Evolutionary conservation across 2,113 vertebrate species (phyloP).

Genomic region (Caranx melampygus): DNA sequence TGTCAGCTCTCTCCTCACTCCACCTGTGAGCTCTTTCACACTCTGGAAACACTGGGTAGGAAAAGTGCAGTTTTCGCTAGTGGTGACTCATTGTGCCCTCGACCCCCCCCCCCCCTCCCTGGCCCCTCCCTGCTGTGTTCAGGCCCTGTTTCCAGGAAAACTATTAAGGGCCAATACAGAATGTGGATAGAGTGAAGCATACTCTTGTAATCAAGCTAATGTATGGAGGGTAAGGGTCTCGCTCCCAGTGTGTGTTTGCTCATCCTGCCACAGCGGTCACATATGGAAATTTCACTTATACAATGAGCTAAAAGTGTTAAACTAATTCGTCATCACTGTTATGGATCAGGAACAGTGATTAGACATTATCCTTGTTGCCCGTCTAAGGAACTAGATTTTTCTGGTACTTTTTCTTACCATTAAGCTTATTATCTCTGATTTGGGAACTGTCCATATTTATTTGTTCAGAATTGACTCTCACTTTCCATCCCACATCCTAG

Average conservation of each 20-base stretch:
- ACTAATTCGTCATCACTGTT: not conserved
- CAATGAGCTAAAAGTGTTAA: slow-evolving; percentile 1
- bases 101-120: not conserved
- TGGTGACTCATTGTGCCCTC: slow-evolving; percentile 57
- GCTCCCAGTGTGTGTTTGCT: not conserved
- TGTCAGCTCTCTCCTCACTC: slow-evolving; percentile 14
- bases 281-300: slow-evolving; percentile 17
- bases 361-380: slow-evolving; percentile 12
- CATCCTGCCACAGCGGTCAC: not conserved
- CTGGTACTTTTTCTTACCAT: slow-evolving; percentile 11
- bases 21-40: slow-evolving; percentile 28
- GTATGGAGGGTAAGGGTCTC: slow-evolving; percentile 13
- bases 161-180: slow-evolving; percentile 16
- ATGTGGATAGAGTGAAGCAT: slow-evolving; percentile 22
- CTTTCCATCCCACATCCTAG: not conserved
- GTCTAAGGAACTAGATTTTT: slow-evolving; percentile 16
- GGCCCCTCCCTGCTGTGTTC: not conserved
- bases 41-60: slow-evolving; percentile 10
- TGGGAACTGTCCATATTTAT: slow-evolving; percentile 38
- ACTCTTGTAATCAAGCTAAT: slow-evolving; percentile 37
- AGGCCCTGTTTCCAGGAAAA: slow-evolving; percentile 42
- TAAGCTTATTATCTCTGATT: slow-evolving; percentile 37
- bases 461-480: slow-evolving; percentile 12
- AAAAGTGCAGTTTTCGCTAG: slow-evolving; percentile 18
- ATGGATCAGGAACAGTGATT: not conserved